Evolutionary conservation across 2,113 vertebrate species (phyloP), one percentile per base, ranked within the genome.

Genomic region (Rhinolophus ferrumequinum): DNA sequence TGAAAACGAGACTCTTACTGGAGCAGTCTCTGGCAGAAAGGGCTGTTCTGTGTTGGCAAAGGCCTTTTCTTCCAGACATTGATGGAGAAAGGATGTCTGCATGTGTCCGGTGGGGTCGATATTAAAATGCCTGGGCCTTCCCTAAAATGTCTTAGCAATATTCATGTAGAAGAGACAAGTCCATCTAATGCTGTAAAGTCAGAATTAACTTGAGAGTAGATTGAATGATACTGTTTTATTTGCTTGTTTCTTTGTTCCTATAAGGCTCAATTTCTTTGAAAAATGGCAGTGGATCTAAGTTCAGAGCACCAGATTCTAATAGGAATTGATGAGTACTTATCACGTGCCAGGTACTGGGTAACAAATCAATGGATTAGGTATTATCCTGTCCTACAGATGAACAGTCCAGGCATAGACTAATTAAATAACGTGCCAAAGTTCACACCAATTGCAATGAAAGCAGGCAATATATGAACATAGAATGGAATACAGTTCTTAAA

Each of bases 401-500:
- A 30, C 8, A 80, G 28, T 35, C n/a, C 11, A 91, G n/a, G 15
- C 44, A 50, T 3, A 60, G 30, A 62, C 22, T 62, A 75, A 72
- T 89, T 67, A 54, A 90, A 24, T 66, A 82, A 82, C 54, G 75
- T 85, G 26, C n/a, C 56, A 64, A 82, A 92, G 8, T 87, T 86
- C 16, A 90, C 52, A 41, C 15, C 47, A 60, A 47, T 62, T 84
- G 26, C 62, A 75, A 84, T 75, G 38, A 93, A 21, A 89, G 19
- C 14, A 62, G 60, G 21, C 21, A 83, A 89, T 26, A 73, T 75
- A 79, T 56, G 50, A 82, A 67, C 4, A 30, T 22, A 67, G 26
- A 70, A 89, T 85, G 6, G 38, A 62, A 83, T 70, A 41, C 16
- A 85, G 86, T 88, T 85, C 72, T 95, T 67, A 85, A 86, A 85